These are phyloP conservation scores for Jaculus jaculus DNA, from an alignment of 2,113 vertebrate species.

Conservation along the genomic window DNA sequence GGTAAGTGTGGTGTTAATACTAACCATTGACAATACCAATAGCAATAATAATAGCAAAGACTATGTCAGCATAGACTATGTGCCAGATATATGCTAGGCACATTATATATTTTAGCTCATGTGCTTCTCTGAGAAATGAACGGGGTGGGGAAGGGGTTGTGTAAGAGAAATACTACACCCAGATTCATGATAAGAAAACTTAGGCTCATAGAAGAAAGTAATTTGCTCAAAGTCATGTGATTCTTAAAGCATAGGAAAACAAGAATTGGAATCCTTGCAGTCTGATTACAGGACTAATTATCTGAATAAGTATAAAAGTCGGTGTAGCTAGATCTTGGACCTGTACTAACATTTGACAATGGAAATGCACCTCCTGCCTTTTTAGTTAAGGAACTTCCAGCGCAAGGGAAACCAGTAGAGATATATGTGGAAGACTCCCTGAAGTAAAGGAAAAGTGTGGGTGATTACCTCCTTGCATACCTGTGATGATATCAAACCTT, in stretches of 20 bases:
- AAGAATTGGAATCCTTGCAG: background rate
- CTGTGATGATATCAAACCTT: background rate
- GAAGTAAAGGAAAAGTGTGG: background rate
- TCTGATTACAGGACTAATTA: background rate
- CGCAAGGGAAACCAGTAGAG: background rate
- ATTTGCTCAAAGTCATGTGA: background rate
- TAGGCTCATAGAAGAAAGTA: background rate
- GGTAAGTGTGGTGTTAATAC: background rate
- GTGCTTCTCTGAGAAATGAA: background rate
- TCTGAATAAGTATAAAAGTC: background rate
- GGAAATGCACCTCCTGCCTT: background rate
- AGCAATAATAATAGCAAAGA: background rate
- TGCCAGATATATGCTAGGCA: background rate
- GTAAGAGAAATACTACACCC: background rate
- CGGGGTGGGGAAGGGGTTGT: background rate
- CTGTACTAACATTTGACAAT: background rate
- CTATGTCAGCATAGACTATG: background rate
- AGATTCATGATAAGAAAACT: constrained; percentile 1
- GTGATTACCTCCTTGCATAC: background rate
- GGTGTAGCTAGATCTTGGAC: background rate
- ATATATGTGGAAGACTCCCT: background rate
- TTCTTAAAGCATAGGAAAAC: background rate
- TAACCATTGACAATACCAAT: background rate
- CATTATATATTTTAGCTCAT: background rate
- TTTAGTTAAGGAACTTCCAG: constrained; percentile 5